Base-by-base conservation (phyloP, 2,888 invertebrate genomes). In the Gari tellinella region DNA sequence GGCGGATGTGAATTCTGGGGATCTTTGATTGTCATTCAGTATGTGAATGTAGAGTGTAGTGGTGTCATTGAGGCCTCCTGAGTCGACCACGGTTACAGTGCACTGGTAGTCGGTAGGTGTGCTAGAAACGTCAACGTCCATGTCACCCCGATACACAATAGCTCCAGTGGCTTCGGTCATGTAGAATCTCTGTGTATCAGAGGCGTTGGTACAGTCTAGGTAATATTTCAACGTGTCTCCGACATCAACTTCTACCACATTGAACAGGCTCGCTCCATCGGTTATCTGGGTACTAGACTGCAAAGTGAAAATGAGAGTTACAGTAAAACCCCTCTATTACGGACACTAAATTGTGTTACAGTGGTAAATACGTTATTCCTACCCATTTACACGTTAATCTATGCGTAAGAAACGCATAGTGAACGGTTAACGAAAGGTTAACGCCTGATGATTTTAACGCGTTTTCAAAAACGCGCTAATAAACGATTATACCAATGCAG, bases 51-150 rank as follows among this genome's bases (percentile, higher is more conserved):
- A 45, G 1, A 77, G 45, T 5, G 38, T 37, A 12, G 77, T 58
- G 2, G 69, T 66, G 15, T 72, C 77, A 5, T 55, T 60, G 10
- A 79, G 56, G 0, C 74, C 78, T 17, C 56, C 60, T 26, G 49
- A 53, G 46, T 79, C 78, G 3, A 40, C 37, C 17, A 79, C 65
- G 2, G 74, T 79, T 1, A 79, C 25, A 1, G 52, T 60, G 55
- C 79, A 79, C 5, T 46, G 49, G 25, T 68, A 49, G 21, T 74
- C 67, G n/a, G 45, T 45, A 8, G 78, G 74, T 2, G 70, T 68
- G 0, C 53, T 65, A 17, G 58, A 25, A 8, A 26, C 48, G 55
- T 79, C 74, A 48, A 79, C 17, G 46, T 79, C 73, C 57, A 53
- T 72, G 1, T 45, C 52, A 19, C 74, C 74, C 38, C 40, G n/a